Conservation (phyloP, 2,113 vertebrate genomes). For the cattle (Bos taurus) region DNA sequence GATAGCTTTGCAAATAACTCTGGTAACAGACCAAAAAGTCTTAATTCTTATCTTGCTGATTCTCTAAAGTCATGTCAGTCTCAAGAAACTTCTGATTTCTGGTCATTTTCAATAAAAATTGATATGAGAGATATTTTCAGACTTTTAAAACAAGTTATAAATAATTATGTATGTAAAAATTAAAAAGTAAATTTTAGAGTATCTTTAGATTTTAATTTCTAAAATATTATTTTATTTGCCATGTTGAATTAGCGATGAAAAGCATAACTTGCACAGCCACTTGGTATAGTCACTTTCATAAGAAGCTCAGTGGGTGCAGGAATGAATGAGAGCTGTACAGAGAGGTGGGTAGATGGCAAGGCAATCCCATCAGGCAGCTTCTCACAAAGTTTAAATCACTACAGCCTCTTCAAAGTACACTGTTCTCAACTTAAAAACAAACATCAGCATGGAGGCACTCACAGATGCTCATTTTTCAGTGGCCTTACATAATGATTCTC, state of each 20-base stretch:
- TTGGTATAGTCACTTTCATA: background rate
- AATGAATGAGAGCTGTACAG: background rate
- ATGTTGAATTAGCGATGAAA: background rate
- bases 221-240: background rate
- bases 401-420: background rate
- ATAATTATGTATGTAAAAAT: constrained; percentile 27
- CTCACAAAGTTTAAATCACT: background rate
- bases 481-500: background rate
- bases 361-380: background rate
- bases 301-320: background rate
- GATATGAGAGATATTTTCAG: background rate
- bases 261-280: background rate
- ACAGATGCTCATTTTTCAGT: background rate
- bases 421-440: constrained; percentile 3
- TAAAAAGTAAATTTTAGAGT: constrained; percentile 1
- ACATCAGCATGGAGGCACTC: background rate
- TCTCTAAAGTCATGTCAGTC: constrained; percentile 22
- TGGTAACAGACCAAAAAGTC: constrained; percentile 3
- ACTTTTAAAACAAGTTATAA: constrained; percentile 47
- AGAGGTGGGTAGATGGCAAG: background rate
- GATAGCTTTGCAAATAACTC: constrained; percentile 4
- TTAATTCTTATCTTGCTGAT: constrained; percentile 36
- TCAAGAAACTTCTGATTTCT: background rate
- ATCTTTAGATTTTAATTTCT: background rate
- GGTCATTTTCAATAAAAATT: constrained; percentile 20